Conservation (phyloP, 23 tunicate genomes). For the Trididemnum nubilum region DNA sequence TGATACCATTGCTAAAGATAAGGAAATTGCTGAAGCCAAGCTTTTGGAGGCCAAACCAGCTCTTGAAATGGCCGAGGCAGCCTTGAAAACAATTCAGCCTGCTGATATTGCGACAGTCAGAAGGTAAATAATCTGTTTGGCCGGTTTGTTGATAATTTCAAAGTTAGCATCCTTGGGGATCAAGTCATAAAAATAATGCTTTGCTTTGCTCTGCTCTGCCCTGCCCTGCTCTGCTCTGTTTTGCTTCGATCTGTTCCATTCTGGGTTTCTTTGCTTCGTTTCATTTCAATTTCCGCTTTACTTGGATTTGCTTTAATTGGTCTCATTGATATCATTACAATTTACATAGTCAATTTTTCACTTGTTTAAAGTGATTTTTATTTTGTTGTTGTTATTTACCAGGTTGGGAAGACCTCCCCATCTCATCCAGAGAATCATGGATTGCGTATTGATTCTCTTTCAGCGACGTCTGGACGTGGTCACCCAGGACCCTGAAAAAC, state of each 20-base stretch:
- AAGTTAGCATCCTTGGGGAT: too few species aligned
- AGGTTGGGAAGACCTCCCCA: slow-evolving; percentile 89
- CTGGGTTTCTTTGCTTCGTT: too few species aligned
- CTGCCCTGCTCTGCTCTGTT: too few species aligned
- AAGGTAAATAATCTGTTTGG: too few species aligned
- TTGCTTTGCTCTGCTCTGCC: too few species aligned
- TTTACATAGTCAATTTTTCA: too few species aligned
- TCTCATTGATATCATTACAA: too few species aligned
- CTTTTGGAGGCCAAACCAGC: slow-evolving; percentile 88
- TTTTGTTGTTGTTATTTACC: background rate
- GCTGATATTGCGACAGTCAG: slow-evolving; percentile 90
- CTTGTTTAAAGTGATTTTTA: background rate
- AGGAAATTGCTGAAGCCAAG: slow-evolving; percentile 75
- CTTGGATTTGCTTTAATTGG: too few species aligned
- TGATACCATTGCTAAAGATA: slow-evolving; percentile 77
- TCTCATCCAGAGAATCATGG: slow-evolving; percentile 89
- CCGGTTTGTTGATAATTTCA: too few species aligned
- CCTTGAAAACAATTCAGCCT: slow-evolving; percentile 88
- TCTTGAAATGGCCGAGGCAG: slow-evolving; percentile 80
- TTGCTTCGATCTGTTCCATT: too few species aligned
- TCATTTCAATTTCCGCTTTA: too few species aligned
- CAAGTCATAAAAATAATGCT: too few species aligned
- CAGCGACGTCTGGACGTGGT: slow-evolving; percentile 73
- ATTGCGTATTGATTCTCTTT: slow-evolving; percentile 84
- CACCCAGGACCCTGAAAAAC: slow-evolving; percentile 65